Evolutionary conservation across 2,888 invertebrate species (phyloP), one percentile per base, ranked within the genome.

Genomic region (Halictus ligatus): DNA sequence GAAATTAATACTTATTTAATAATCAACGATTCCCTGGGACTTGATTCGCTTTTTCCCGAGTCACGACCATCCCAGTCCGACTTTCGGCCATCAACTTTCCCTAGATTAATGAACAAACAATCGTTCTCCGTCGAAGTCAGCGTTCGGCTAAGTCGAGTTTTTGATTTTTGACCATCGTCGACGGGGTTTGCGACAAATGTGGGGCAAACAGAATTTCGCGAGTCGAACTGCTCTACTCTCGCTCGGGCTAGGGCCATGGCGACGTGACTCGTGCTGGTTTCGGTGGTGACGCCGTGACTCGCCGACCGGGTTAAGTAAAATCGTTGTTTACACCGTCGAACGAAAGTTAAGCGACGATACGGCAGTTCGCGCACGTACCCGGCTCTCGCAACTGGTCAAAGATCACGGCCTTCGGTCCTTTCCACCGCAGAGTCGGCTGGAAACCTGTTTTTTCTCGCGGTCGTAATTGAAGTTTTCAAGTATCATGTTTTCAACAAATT

Each of bases 301-400:
- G 81, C 13, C 75, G 82, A 8, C 6, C n/a, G 25, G 64, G 86
- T 84, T 85, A 81, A 86, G 88, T 80, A 83, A 88, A 80, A 89
- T 80, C 83, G 84, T 86, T 91, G 90, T 91, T 90, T 89, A 89
- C 87, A 87, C 81, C 74, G 46, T 75, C n/a, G 80, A 71, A 60
- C 67, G 69, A 86, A 85, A 64, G 83, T 73, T 90, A 89, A 91
- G 88, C 90, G 81, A 81, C 85, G 84, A 86, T 88, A 85, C 80
- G 86, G 85, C 80, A 87, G 83, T 89, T 86, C 72, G 60, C 82
- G 86, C 91, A 89, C 89, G 89, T 88, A 89, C 75, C 13, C 60
- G 75, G 71, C 1, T 76, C 64, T 64, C 69, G 72, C 35, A 69
- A 76, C 54, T 43, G 67, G 35, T 50, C 48, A 25, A 7, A 86